Conservation (phyloP, 2,113 vertebrate genomes). For the Scytalopus superciliaris region DNA sequence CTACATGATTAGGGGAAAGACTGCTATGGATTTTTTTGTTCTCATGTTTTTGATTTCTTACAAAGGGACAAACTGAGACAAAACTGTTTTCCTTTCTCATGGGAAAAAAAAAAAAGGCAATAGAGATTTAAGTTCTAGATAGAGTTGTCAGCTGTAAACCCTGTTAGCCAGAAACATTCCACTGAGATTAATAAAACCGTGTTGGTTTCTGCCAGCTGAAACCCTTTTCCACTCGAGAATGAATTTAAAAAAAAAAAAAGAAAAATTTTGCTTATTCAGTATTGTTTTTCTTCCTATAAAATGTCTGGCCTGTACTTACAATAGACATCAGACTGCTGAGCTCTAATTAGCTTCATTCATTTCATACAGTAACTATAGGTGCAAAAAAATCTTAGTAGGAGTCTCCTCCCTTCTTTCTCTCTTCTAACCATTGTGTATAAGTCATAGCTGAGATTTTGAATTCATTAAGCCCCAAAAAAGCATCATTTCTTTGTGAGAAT, state of each 20-base stretch:
- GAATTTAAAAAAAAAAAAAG: no score
- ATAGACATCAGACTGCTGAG: neutral
- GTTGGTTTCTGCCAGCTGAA: conserved; percentile 9
- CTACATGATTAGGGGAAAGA: neutral
- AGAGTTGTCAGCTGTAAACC: neutral
- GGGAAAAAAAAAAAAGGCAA: neutral
- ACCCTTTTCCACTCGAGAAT: neutral
- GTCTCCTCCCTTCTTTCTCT: neutral
- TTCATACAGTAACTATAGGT: neutral
- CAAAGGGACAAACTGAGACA: neutral
- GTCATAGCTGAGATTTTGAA: neutral
- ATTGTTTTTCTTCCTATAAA: neutral
- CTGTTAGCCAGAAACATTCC: neutral
- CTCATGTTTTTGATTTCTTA: neutral
- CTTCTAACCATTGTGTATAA: neutral
- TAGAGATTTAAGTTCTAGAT: neutral
- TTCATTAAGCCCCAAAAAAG: neutral
- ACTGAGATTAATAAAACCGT: neutral
- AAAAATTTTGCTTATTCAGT: neutral
- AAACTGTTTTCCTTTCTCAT: neutral
- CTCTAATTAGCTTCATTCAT: neutral
- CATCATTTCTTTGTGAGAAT: conserved; percentile 2
- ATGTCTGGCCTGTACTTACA: neutral
- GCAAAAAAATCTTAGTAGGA: neutral
- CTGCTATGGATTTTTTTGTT: neutral